Evolutionary conservation across 2,797 vertebrate genomes (phyloP).

Genomic region (Lithobates pipiens): DNA sequence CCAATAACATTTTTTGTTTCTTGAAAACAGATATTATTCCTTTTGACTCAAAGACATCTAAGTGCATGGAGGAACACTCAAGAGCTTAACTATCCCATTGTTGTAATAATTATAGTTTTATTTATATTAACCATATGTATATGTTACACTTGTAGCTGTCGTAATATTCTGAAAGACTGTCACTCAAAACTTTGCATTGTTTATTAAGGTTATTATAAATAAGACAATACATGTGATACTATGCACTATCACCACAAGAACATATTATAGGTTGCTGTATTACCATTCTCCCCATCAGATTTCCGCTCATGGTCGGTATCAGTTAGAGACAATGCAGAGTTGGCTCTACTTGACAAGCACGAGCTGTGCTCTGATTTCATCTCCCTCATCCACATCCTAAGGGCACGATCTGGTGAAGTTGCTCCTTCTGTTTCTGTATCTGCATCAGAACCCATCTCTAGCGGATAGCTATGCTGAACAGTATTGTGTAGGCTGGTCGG

Average conservation of each 20-base stretch:
- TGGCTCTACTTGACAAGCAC: constrained; percentile 93
- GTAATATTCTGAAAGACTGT: no score
- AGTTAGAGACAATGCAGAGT: constrained; percentile 94
- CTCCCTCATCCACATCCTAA: constrained; percentile 95
- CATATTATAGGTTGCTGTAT: constrained; percentile 66
- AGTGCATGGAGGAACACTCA: background rate
- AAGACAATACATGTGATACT: background rate
- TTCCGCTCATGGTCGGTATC: constrained; percentile 98
- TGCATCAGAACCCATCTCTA: constrained; percentile 89
- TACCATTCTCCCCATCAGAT: constrained; percentile 95
- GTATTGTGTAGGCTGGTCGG: constrained; percentile 81
- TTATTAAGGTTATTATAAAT: background rate
- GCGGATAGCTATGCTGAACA: constrained; percentile 83
- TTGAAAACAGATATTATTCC: background rate
- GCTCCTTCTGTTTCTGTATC: constrained; percentile 93
- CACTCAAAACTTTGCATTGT: no score
- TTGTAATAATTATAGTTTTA: background rate
- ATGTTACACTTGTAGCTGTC: background rate
- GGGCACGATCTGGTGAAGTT: constrained; percentile 87
- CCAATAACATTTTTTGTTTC: background rate
- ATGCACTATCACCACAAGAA: constrained; percentile 19
- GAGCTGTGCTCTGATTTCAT: constrained; percentile 96
- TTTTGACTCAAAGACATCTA: background rate
- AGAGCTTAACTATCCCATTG: background rate
- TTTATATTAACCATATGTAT: background rate